Conservation (phyloP, 2,113 vertebrate genomes). For the Gadus macrocephalus region DNA sequence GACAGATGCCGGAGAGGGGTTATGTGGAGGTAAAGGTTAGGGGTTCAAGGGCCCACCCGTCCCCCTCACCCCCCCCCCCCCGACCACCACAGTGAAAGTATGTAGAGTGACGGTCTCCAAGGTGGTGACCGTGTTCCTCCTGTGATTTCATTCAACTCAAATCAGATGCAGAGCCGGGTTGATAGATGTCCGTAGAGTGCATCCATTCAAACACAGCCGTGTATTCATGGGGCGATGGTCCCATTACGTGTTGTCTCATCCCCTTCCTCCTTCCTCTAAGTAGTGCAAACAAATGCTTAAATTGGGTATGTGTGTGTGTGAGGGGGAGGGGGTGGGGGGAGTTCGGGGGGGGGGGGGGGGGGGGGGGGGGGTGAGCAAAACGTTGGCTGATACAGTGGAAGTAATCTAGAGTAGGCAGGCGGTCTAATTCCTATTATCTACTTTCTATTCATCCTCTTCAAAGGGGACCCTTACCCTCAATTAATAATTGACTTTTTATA, state of each 20-base stretch:
- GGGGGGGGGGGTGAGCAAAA: neutral
- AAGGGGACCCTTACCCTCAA: slow-evolving; percentile 66
- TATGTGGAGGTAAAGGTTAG: slow-evolving; percentile 49
- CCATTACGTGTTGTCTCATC: no score
- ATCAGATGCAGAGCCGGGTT: neutral
- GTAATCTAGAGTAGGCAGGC: slow-evolving; percentile 38
- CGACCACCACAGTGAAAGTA: slow-evolving; percentile 8
- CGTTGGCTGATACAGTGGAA: slow-evolving; percentile 38
- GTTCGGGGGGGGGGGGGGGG: no score
- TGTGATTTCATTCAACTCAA: neutral
- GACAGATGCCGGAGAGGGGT: slow-evolving; percentile 53
- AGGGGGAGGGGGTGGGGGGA: no score
- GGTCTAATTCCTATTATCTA: slow-evolving; percentile 66
- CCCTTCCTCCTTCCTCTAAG: no score
- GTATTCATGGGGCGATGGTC: neutral
- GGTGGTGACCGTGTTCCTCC: neutral
- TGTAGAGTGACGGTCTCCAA: slow-evolving; percentile 19
- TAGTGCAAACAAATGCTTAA: neutral
- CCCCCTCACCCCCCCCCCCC: no score
- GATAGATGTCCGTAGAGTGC: neutral
- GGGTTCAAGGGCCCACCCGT: slow-evolving; percentile 28
- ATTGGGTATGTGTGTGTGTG: neutral
- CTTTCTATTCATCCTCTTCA: slow-evolving; percentile 59
- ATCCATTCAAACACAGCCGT: neutral
- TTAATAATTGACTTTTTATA: slow-evolving; percentile 72